Conservation (phyloP, 2,797 vertebrate genomes). For the Ambastaia sidthimunki region DNA sequence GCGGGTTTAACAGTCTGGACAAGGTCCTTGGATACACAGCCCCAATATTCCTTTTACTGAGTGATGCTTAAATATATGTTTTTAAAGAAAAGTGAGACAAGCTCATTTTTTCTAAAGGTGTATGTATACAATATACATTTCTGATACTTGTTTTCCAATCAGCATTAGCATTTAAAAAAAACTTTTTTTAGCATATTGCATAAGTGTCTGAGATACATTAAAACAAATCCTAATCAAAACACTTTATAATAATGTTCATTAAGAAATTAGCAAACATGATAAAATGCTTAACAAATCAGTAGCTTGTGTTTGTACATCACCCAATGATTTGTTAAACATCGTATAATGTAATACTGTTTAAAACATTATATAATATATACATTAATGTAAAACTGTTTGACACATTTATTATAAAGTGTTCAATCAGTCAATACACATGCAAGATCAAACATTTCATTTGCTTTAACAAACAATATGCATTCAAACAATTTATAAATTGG, state of each 20-base stretch:
- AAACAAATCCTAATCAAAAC: constrained; percentile 19
- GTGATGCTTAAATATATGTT: constrained; percentile 53
- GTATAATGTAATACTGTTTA: background rate
- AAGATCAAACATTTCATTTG: background rate
- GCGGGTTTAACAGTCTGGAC: constrained; percentile 66
- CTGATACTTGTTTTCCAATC: background rate
- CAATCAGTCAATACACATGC: constrained; percentile 18
- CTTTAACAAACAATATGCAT: background rate
- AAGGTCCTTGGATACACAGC: constrained; percentile 57
- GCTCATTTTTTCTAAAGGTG: background rate
- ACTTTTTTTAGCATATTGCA: background rate
- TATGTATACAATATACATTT: background rate
- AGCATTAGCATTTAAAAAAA: background rate
- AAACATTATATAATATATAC: background rate
- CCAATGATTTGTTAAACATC: constrained; percentile 15
- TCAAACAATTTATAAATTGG: background rate
- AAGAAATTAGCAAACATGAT: background rate
- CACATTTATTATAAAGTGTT: constrained; percentile 38
- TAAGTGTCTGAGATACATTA: background rate
- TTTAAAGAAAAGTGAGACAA: constrained; percentile 31
- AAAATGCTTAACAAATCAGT: constrained; percentile 25
- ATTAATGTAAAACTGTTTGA: background rate
- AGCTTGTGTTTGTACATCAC: background rate
- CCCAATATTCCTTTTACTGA: constrained; percentile 50
- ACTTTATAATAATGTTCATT: constrained; percentile 23